Evolutionary conservation across 2,113 vertebrate genomes (phyloP).

Genomic region (Paradoxurus hermaphroditus): DNA sequence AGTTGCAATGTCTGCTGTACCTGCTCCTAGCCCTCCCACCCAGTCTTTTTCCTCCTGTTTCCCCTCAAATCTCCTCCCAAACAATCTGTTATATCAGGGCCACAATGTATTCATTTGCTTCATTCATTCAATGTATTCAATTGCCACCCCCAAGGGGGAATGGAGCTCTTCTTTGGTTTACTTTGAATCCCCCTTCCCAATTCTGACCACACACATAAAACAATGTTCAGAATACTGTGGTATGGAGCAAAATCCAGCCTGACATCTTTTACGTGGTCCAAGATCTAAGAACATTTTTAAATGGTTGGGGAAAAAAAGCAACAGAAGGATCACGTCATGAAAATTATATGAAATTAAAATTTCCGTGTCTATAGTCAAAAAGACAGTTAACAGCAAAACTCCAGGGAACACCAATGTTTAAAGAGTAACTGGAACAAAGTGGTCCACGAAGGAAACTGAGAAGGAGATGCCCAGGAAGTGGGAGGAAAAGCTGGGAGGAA

Average conservation of each 20-base stretch:
- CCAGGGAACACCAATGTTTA: not conserved
- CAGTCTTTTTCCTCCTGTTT: not conserved
- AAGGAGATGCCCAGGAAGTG: not conserved
- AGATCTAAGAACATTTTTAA: slow-evolving; percentile 42
- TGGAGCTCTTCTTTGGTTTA: not conserved
- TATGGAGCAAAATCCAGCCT: slow-evolving; percentile 3
- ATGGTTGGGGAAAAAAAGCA: not conserved
- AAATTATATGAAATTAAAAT: slow-evolving; percentile 23
- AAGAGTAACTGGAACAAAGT: not conserved
- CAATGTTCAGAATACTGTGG: not conserved
- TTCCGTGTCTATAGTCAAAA: slow-evolving; percentile 23
- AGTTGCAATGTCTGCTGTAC: not conserved
- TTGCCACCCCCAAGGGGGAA: not conserved
- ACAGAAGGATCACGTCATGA: not conserved
- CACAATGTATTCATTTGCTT: not conserved
- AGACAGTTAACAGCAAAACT: not conserved
- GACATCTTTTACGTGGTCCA: not conserved
- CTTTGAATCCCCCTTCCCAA: not conserved
- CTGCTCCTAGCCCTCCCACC: not conserved
- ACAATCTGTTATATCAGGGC: not conserved
- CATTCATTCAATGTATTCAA: no score
- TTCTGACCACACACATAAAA: not conserved
- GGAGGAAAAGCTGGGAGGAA: not conserved
- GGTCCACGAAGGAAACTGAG: not conserved
- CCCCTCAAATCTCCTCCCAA: not conserved